Conservation (phyloP, 1,140 invertebrate genomes). For the Polypedilum pembai region DNA sequence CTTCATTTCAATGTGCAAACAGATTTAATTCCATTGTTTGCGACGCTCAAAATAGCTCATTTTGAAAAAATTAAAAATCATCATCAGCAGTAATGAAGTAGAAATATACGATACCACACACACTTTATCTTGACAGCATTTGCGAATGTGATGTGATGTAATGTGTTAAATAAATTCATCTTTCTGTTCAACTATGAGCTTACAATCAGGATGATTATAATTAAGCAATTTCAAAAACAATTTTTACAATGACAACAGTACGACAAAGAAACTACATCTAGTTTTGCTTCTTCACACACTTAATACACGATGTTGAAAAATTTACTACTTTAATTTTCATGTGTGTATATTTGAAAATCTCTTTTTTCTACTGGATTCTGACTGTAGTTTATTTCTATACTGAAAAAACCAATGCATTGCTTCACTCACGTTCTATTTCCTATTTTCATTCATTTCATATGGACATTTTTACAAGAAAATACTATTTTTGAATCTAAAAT, state of each 20-base stretch:
- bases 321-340: neutral
- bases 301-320: neutral
- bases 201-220: neutral
- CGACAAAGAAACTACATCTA: neutral
- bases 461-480: too few species aligned
- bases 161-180: neutral
- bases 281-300: neutral
- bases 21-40: constrained; percentile 6
- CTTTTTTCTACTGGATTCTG: neutral
- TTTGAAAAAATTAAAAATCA: neutral
- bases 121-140: too few species aligned
- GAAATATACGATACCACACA: neutral
- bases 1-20: neutral
- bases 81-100: neutral
- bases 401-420: too few species aligned
- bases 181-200: neutral
- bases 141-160: too few species aligned
- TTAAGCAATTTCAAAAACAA: neutral
- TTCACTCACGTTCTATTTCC: too few species aligned
- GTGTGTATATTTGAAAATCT: neutral
- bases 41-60: neutral
- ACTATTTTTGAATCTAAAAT: neutral
- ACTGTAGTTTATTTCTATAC: neutral
- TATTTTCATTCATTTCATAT: too few species aligned
- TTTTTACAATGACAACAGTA: neutral